phyloP scores from a whole-genome alignment of 2,113 vertebrate genomes.

The Columba livia region DNA sequence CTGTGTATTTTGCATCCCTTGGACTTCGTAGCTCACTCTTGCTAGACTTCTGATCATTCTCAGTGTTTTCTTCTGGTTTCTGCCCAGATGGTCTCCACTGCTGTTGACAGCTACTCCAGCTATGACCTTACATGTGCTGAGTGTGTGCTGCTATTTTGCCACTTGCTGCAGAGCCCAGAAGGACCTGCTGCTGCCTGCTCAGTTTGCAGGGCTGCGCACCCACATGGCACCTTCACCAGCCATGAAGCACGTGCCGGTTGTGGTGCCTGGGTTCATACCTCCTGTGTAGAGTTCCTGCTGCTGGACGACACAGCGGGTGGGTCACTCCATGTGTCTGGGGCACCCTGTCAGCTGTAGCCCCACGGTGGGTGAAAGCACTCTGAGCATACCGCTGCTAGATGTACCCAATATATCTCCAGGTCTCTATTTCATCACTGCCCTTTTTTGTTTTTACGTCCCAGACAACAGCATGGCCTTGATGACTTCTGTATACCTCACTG shows the following conservation, averaged over 20 bases:
- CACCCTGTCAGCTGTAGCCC: not conserved
- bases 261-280: not conserved
- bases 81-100: not conserved
- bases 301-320: not conserved
- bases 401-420: not conserved
- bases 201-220: not conserved
- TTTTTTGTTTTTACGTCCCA: not conserved
- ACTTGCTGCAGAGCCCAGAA: not conserved
- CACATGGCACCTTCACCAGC: fast-evolving
- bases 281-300: not conserved
- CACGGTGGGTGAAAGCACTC: fast-evolving
- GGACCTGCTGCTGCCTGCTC: not conserved
- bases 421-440: not conserved
- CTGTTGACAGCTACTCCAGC: not conserved
- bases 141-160: not conserved
- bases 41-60: not conserved
- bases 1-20: not conserved
- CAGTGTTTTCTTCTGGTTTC: not conserved
- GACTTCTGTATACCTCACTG: not conserved
- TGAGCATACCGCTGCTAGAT: not conserved
- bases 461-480: not conserved
- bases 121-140: not conserved
- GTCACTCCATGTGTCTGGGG: not conserved
- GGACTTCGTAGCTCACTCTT: not conserved
- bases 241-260: fast-evolving